These are phyloP conservation scores for Odontomachus brunneus DNA, from an alignment of 1,140 invertebrate genomes.

Conservation along the genomic window DNA sequence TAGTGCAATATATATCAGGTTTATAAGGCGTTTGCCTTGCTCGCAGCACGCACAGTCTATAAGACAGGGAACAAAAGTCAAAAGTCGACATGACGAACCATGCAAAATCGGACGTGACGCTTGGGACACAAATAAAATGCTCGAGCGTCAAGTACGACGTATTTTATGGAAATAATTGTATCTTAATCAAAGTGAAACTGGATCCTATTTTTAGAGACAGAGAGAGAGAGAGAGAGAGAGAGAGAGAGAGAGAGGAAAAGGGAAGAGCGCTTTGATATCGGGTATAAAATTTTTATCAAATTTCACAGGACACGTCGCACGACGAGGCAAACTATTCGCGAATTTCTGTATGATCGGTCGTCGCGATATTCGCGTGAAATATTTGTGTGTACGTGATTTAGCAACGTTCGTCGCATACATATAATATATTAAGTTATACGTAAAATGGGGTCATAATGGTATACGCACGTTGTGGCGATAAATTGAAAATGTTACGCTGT, in stretches of 20 bases:
- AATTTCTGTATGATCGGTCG: not conserved
- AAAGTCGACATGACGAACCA: not conserved
- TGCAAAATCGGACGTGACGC: not conserved
- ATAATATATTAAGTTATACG: slow-evolving; percentile 21
- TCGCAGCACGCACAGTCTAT: not conserved
- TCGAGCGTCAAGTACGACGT: no score
- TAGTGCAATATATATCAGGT: not conserved
- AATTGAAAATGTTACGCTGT: not conserved
- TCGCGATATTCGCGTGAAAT: not conserved
- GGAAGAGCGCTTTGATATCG: not conserved
- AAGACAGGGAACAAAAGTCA: not conserved
- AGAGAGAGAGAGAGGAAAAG: no score
- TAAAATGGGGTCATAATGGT: not conserved
- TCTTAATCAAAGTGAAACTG: no score
- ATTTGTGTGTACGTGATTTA: not conserved
- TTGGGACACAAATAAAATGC: not conserved
- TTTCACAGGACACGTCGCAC: not conserved
- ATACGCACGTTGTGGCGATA: not conserved
- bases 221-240: no score
- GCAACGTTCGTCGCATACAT: not conserved
- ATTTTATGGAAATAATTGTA: no score
- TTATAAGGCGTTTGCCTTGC: slow-evolving; percentile 20
- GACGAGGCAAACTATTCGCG: not conserved
- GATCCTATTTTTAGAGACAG: no score
- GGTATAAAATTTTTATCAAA: not conserved